Evolutionary conservation across 2,797 vertebrate genomes (phyloP), one percentile per base, ranked within the genome.

Genomic region (Microctenopoma stevenorrisi): DNA sequence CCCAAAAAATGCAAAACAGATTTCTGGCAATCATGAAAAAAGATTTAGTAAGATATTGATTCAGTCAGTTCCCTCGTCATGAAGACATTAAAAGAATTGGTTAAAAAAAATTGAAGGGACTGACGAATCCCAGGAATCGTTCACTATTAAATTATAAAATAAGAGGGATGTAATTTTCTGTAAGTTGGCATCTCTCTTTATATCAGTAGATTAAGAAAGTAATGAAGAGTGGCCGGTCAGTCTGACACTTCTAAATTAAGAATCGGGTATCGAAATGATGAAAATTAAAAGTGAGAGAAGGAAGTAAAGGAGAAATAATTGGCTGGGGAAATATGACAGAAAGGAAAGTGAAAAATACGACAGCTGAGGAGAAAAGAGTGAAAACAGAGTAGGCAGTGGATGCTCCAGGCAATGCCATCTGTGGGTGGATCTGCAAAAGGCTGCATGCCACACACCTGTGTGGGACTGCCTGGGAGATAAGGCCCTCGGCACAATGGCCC

Each of bases 401-500:
- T 14, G 88, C 93, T 91, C 73, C 79, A 79, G 90, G 91, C 90
- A 44, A 82, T 88, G 85, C 90, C 93, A 94, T 94, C 92, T 94
- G 93, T 87, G 81, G 83, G 80, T 80, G 84, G 86, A 89, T 92
- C 85, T 83, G 82, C 81, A 80, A 84, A 84, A 89, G 82, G 83
- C 88, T 80, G 83, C 74, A 58, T 86, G 90, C 88, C 90, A 85
- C 91, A 91, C 93, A 94, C 91, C 93, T 94, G 93, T 88, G 86
- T 85, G 90, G 88, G 89, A 89, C 87, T 81, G 88, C 89, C 84
- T 84, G 85, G 78, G 90, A 92, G 90, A 90, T 81, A 89, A 90
- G 81, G 84, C 87, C 81, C 89, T 62, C 67, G 81, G 84, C 84
- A 86, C 83, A 90, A 77, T 86, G 88, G 87, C 87, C 89, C 79